Evolutionary conservation across 2,888 invertebrate species (phyloP), one percentile per base, ranked within the genome.

Genomic region (Macropis europaea): DNA sequence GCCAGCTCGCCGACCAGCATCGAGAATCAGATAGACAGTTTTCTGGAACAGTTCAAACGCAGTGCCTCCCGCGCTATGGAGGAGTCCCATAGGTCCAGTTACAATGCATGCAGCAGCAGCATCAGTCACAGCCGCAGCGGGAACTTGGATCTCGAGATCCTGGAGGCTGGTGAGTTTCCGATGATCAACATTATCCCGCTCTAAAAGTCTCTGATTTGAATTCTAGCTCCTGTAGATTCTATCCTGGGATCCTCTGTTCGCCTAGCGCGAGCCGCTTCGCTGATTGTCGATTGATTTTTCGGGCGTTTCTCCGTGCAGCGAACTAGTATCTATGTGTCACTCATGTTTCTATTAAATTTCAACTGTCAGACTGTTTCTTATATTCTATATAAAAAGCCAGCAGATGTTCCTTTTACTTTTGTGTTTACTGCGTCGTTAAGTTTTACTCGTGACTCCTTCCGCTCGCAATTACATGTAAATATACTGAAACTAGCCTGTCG

Each of bases 1-100:
- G 93, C 93, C 82, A 92, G 91, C 89, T 93, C 94, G 83, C 93
- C 94, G 78, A 93, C 93, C 79, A 95, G 93, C 82, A 94, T 95
- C 90, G 95, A 95, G 91, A 95, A 94, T 86, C 95, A 95, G 92
- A 95, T 95, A 91, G 95, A 95, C 93, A 94, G 94, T 91, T 95
- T 95, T 91, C 91, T 95, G 90, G 95, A 95, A 91, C 95, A 95
- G 89, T 95, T 95, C 89, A 95, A 95, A 89, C 93, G 94, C 79
- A 95, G 95, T 91, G 95, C 95, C 82, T 95, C 95, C 61, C 94
- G 94, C 87, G 95, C 94, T 66, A 95, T 95, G 93, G 94, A 94
- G 82, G 81, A 82, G n/a, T 70, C 76, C 4, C 76, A 76, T 61
- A 57, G 73, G 11, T 48, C 77, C 48, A 81, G 81, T 72, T 79